Conservation (phyloP, 2,113 vertebrate genomes). For the Aplodontia rufa region DNA sequence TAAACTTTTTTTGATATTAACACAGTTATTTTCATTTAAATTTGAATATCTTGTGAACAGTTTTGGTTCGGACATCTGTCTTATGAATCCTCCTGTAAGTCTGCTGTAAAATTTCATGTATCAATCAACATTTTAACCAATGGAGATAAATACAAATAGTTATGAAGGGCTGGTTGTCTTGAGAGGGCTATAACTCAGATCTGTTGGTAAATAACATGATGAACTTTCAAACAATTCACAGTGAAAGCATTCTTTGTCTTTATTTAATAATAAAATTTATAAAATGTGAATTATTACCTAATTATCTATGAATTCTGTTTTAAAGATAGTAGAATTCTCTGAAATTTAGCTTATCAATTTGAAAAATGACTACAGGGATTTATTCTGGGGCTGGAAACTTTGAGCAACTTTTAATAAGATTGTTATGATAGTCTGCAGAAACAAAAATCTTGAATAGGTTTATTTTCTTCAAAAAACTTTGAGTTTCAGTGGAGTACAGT, state of each 20-base stretch:
- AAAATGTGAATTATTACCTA: not conserved
- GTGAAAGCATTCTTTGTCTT: not conserved
- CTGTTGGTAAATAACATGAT: not conserved
- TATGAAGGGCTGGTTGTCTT: not conserved
- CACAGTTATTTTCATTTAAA: slow-evolving; percentile 46
- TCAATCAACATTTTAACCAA: not conserved
- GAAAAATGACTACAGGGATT: slow-evolving; percentile 15
- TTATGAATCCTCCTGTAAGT: not conserved
- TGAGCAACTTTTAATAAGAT: slow-evolving; percentile 29
- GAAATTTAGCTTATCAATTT: slow-evolving; percentile 3
- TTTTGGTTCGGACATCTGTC: slow-evolving; percentile 38
- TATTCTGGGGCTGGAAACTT: slow-evolving; percentile 7
- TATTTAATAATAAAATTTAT: not conserved
- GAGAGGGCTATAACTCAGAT: not conserved
- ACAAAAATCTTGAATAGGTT: not conserved
- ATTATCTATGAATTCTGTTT: slow-evolving; percentile 1
- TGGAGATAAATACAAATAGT: not conserved
- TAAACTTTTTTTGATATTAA: not conserved
- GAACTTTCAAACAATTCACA: not conserved
- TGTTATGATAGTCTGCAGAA: slow-evolving; percentile 5
- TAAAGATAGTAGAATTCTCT: slow-evolving; percentile 19
- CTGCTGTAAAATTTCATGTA: not conserved
- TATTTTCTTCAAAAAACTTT: slow-evolving; percentile 6
- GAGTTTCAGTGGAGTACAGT: slow-evolving; percentile 33
- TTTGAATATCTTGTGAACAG: not conserved